Conservation (phyloP, 1,140 invertebrate species). For the Phymastichus coffea region DNA sequence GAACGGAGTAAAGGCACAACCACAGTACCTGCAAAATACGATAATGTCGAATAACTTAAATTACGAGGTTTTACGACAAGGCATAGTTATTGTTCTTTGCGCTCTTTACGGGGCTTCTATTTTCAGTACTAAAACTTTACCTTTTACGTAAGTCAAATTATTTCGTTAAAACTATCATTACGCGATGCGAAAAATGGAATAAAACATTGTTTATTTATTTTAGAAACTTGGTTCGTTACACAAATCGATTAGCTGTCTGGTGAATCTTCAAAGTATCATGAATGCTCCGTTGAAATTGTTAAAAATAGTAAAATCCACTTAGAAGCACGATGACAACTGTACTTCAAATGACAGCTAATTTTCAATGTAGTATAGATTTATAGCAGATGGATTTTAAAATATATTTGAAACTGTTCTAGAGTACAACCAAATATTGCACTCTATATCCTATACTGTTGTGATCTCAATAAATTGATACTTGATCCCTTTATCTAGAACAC, state of each 20-base stretch:
- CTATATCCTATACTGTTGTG: too few species aligned
- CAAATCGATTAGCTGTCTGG: background rate
- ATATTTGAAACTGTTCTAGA: too few species aligned
- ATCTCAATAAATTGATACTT: too few species aligned
- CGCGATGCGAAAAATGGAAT: background rate
- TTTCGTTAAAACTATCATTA: background rate
- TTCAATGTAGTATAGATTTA: too few species aligned
- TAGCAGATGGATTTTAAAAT: too few species aligned
- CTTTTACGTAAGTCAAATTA: constrained; percentile 32
- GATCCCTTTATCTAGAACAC: background rate
- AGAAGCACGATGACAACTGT: too few species aligned
- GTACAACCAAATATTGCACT: too few species aligned
- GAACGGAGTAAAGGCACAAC: too few species aligned
- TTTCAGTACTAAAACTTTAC: constrained; percentile 36
- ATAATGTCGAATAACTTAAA: constrained; percentile 8
- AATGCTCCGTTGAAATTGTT: too few species aligned
- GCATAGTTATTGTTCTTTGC: constrained; percentile 39
- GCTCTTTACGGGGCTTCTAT: constrained; percentile 42
- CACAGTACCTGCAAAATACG: constrained; percentile 21
- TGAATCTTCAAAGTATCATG: constrained; percentile 1
- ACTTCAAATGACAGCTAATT: too few species aligned
- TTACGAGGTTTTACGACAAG: constrained; percentile 37
- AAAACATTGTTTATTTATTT: background rate
- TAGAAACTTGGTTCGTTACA: background rate
- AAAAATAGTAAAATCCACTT: too few species aligned